phyloP scores from a whole-genome alignment of 1,140 invertebrate species.

The Trinorchestia longiramus region DNA sequence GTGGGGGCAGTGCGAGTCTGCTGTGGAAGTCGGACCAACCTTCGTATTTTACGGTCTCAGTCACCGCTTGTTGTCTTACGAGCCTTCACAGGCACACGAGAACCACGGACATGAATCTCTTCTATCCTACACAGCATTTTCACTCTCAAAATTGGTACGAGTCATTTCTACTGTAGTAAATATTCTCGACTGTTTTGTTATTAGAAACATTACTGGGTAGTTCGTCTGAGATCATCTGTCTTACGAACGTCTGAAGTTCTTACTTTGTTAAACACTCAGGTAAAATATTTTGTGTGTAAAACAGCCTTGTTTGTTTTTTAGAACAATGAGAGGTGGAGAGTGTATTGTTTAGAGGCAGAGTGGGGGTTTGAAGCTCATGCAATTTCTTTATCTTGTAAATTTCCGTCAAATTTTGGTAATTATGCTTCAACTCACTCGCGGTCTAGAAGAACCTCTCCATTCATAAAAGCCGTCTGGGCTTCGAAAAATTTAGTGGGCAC shows the following conservation, averaged over 20 bases:
- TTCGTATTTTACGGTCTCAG: slow-evolving; percentile 22
- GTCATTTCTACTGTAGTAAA: too few relatives aligned
- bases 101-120: not conserved
- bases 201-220: not conserved
- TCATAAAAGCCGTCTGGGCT: not conserved
- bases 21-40: slow-evolving; percentile 12
- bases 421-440: not conserved
- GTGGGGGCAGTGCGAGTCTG: slow-evolving; percentile 16
- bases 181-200: too few relatives aligned
- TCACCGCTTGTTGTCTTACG: slow-evolving; percentile 5
- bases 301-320: not conserved
- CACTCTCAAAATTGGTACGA: not conserved
- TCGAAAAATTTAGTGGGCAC: not conserved
- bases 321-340: not conserved
- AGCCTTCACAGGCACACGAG: not conserved
- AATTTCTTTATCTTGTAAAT: not conserved
- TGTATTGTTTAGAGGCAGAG: not conserved
- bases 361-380: not conserved
- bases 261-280: not conserved
- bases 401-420: not conserved
- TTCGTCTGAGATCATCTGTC: not conserved
- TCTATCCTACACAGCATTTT: not conserved
- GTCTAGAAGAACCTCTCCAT: not conserved
- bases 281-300: not conserved
- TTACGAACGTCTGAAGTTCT: not conserved